phyloP scores from a whole-genome alignment of 1,140 invertebrate species.

The Hylaeus anthracinus region DNA sequence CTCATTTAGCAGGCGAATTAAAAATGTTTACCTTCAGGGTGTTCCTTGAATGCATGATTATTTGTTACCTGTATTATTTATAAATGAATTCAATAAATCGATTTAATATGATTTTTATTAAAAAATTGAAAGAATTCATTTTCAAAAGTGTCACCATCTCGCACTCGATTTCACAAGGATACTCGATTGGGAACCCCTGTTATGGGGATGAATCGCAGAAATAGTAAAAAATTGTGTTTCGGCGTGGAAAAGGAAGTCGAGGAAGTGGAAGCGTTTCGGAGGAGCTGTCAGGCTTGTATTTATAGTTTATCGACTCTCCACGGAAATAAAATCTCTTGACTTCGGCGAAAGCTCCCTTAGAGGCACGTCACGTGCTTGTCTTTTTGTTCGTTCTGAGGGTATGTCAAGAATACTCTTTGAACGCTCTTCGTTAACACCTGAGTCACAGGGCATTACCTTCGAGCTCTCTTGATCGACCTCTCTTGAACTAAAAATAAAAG shows the following conservation, averaged over 20 bases:
- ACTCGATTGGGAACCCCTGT: background rate
- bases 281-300: conserved; percentile 22
- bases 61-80: too few relatives aligned
- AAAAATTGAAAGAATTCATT: too few relatives aligned
- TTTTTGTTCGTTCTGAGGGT: conserved; percentile 37
- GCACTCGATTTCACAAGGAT: too few relatives aligned
- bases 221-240: background rate
- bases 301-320: conserved; percentile 34
- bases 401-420: conserved; percentile 51
- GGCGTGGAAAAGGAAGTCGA: background rate
- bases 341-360: conserved; percentile 3
- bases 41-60: too few relatives aligned
- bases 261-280: background rate
- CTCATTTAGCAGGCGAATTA: too few relatives aligned
- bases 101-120: too few relatives aligned
- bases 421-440: conserved; percentile 65
- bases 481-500: conserved; percentile 22
- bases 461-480: conserved; percentile 48
- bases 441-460: conserved; percentile 49
- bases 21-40: too few relatives aligned
- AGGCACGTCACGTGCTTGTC: background rate
- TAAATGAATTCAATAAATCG: too few relatives aligned
- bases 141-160: too few relatives aligned
- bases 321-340: conserved; percentile 22
- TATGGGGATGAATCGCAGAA: background rate